A percentile compares a stretch with the other conserved stretches of the same genome.
phyloP scores from a whole-genome alignment of 2,113 vertebrate genomes.

The Sclerurus mexicanus region DNA sequence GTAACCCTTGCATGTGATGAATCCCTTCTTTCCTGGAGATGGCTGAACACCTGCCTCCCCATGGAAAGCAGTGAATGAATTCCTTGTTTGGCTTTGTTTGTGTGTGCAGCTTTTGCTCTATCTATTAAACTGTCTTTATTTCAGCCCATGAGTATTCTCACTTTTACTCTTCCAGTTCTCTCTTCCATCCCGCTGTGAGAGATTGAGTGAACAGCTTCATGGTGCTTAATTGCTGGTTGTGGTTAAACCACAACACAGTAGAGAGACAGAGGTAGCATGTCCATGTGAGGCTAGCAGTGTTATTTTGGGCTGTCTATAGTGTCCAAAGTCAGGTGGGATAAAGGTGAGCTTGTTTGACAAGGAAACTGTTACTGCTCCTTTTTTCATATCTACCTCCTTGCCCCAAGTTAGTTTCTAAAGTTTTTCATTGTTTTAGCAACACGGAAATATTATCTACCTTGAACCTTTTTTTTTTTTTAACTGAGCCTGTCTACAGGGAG shows the following conservation, averaged over 20 bases:
- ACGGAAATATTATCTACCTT: not conserved
- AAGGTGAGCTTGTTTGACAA: not conserved
- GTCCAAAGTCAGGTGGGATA: not conserved
- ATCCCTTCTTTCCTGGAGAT: not conserved
- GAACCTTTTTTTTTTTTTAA: not conserved
- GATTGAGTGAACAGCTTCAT: not conserved
- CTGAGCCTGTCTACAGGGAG: not conserved
- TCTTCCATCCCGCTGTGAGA: too few species aligned
- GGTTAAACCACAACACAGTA: not conserved
- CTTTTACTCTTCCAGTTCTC: not conserved
- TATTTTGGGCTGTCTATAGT: not conserved
- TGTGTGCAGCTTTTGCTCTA: not conserved
- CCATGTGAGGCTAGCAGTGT: not conserved
- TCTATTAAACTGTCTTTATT: not conserved
- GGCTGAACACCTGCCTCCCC: not conserved
- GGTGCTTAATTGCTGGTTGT: not conserved
- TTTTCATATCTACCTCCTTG: not conserved
- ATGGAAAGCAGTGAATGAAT: not conserved
- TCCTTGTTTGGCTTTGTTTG: not conserved
- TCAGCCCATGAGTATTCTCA: not conserved
- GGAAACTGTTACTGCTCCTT: not conserved
- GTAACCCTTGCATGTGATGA: fast-evolving
- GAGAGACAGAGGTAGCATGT: not conserved
- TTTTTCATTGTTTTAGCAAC: not conserved
- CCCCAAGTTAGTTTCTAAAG: not conserved